Conservation (phyloP, 2,113 vertebrate genomes). For the Ivindomyrus marchei region DNA sequence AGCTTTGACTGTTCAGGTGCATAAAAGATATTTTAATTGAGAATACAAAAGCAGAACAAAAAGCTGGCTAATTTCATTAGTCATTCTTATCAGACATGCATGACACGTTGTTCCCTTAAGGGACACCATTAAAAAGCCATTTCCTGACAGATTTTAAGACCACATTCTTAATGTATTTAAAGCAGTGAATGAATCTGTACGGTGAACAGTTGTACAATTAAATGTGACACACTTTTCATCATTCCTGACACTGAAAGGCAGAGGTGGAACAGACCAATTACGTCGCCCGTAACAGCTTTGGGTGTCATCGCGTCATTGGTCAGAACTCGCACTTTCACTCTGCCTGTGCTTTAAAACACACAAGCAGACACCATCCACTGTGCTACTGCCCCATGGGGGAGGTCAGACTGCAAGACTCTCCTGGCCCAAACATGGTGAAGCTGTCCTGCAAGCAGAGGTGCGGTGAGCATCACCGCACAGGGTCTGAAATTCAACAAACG, state of each 20-base stretch:
- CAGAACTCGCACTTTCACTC: background rate
- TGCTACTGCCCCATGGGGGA: background rate
- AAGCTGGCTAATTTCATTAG: background rate
- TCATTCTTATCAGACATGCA: background rate
- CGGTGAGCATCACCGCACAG: background rate
- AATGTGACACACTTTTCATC: background rate
- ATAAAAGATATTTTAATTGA: background rate
- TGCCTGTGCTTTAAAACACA: background rate
- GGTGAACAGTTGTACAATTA: background rate
- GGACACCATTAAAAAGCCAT: background rate
- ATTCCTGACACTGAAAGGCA: background rate
- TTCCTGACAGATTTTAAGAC: background rate
- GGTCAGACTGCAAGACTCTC: background rate
- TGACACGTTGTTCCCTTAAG: background rate
- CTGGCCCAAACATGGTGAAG: background rate
- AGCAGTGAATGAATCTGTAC: background rate
- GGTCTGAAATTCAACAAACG: background rate
- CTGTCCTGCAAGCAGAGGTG: background rate
- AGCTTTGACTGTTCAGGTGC: background rate
- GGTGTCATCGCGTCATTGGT: background rate
- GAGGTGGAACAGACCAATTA: background rate
- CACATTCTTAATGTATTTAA: background rate
- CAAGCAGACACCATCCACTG: background rate
- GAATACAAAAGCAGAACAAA: background rate
- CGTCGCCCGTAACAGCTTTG: background rate